Evolutionary conservation across 2,797 vertebrate species (phyloP).

Genomic region (Orestias chungarensis): DNA sequence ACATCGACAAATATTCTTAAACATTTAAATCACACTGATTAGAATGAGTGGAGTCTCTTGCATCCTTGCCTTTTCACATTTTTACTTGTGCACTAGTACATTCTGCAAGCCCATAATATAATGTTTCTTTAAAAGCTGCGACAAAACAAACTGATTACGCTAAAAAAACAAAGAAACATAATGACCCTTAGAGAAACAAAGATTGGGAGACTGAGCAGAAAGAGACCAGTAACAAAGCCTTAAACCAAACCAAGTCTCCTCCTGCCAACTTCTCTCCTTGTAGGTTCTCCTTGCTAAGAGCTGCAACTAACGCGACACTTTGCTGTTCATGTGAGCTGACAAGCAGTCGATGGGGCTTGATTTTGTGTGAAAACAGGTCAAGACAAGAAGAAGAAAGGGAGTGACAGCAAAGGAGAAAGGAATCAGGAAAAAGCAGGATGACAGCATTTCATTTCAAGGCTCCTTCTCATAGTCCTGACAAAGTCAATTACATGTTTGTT

Average conservation of each 20-base stretch:
- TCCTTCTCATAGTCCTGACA: constrained; percentile 3
- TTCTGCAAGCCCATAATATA: not conserved
- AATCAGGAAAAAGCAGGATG: not conserved
- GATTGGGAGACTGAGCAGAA: not conserved
- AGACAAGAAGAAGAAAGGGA: constrained; percentile 23
- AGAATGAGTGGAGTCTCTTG: not conserved
- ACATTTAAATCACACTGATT: not conserved
- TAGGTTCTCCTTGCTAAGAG: constrained; percentile 31
- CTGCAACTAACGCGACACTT: constrained; percentile 31
- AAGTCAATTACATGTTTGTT: constrained; percentile 1
- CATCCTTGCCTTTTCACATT: not conserved
- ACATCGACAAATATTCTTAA: too few species aligned
- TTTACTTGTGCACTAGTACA: not conserved
- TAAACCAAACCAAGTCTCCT: not conserved
- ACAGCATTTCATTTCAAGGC: not conserved
- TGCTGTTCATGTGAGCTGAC: constrained; percentile 46
- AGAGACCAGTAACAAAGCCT: not conserved
- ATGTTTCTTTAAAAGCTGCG: not conserved
- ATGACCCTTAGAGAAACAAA: not conserved
- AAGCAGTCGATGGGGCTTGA: constrained; percentile 25
- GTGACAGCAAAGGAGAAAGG: constrained; percentile 5
- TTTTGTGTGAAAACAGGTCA: constrained; percentile 43
- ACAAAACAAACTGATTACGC: too few species aligned
- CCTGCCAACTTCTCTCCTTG: not conserved
- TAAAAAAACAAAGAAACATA: not conserved